Base-by-base conservation (phyloP, 2,888 invertebrate genomes). In the Tenodera sinensis region DNA sequence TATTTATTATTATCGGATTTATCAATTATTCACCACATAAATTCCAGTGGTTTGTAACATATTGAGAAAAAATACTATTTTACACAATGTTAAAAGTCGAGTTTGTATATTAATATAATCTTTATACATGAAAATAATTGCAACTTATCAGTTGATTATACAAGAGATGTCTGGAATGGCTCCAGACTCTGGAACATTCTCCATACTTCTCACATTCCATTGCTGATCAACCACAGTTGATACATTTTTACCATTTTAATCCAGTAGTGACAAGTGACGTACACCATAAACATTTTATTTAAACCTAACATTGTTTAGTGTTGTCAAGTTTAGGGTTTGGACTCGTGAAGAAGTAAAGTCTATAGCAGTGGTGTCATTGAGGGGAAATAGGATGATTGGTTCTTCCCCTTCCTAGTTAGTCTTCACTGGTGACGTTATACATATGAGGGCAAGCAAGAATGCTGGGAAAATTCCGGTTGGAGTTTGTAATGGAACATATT, bases 71-170 rank as follows among this genome's bases (percentile, higher is more conserved):
- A 42, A 88, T 84, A 42, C 84, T 88, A 88, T 88, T 88, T 88
- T 88, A 84, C 88, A 88, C 85, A 84, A 88, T 84, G 84, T 88
- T 88, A 84, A 84, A 88, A 84, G 42, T 82, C 42, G n/a, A 88
- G 81, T 88, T 88, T 88, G 87, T 87, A 87, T 87, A 87, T 84
- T 88, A 88, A 84, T 88, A 88, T 88, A 88, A 34, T 84, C 88
- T 84, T 82, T 88, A 84, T 88, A 84, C 81, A 83, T 30, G 85
- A 85, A 27, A 34, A 85, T 85, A 42, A 71, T 85, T 85, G 42
- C 20, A 85, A 85, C 27, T 85, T 14, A 85, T 30, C 47, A 71
- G 54, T 71, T 71, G 54, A 71, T 71, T 71, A 71, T 71, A 71
- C 54, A 71, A 71, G 20, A 71, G 54, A 71, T 20, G 54, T 71